Evolutionary conservation across 2,797 vertebrate species (phyloP).

Genomic region (Hypotaenidia philippensis): DNA sequence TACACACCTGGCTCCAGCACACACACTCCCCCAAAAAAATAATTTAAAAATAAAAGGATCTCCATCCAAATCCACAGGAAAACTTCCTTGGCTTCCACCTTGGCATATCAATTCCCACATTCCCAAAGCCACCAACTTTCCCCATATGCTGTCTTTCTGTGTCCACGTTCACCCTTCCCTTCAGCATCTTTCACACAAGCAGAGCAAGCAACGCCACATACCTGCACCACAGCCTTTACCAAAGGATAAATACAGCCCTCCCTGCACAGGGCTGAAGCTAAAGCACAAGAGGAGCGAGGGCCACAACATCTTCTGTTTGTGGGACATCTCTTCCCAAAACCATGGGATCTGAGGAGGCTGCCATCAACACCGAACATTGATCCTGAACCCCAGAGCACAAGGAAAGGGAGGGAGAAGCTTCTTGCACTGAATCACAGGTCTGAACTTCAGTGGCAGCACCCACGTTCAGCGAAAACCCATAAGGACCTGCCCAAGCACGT

Average conservation of each 20-base stretch:
- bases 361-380: not conserved
- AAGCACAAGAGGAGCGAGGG: not conserved
- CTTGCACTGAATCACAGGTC: not conserved
- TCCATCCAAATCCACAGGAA: not conserved
- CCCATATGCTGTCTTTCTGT: rapidly evolving
- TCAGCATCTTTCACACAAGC: not conserved
- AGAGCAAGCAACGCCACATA: rapidly evolving
- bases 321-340: not conserved
- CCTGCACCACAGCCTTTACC: not conserved
- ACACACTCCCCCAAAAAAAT: not conserved
- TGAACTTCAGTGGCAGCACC: not conserved
- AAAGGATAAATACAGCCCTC: not conserved
- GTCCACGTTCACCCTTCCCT: not conserved
- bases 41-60: too few species aligned
- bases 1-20: not conserved
- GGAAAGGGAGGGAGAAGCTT: not conserved
- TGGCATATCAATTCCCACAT: not conserved
- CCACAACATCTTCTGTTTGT: not conserved
- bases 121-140: not conserved
- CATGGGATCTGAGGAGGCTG: not conserved
- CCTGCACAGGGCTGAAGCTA: not conserved
- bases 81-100: not conserved
- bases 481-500: conserved; percentile 15
- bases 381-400: not conserved
- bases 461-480: not conserved